Evolutionary conservation across 2,797 vertebrate genomes (phyloP).

Genomic region (Amblyraja radiata): DNA sequence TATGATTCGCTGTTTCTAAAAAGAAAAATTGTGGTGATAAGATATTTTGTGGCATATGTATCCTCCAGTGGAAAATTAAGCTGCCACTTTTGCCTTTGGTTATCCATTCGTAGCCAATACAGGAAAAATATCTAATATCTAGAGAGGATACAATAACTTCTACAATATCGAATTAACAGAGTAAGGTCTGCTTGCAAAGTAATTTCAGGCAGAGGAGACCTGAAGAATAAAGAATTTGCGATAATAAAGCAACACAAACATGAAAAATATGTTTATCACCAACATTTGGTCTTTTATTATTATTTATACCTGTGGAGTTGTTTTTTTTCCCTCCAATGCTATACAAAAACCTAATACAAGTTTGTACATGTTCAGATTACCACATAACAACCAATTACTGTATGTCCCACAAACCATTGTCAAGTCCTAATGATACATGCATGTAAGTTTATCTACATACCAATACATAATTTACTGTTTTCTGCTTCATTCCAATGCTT

Average conservation of each 20-base stretch:
- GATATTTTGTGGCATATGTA: background rate
- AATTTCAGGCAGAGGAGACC: background rate
- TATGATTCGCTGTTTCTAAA: too few relatives aligned
- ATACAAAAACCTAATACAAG: constrained; percentile 38
- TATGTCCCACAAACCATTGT: constrained; percentile 38
- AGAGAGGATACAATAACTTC: background rate
- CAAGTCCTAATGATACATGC: constrained; percentile 37
- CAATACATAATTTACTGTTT: constrained; percentile 33
- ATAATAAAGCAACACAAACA: constrained; percentile 12
- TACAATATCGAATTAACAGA: background rate
- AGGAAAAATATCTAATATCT: background rate
- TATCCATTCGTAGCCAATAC: background rate
- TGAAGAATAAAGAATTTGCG: background rate
- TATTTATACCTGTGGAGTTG: constrained; percentile 33
- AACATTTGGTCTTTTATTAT: constrained; percentile 45
- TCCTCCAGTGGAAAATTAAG: background rate
- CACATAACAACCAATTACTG: constrained; percentile 38
- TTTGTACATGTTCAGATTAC: constrained; percentile 37
- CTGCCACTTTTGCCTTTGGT: background rate
- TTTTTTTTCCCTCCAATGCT: constrained; percentile 29
- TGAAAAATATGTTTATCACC: constrained; percentile 42
- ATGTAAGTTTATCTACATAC: constrained; percentile 36
- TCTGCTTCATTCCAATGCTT: constrained; percentile 35
- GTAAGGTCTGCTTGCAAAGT: background rate
- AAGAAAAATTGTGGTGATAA: background rate